Base-by-base conservation (phyloP, 2,888 invertebrate genomes). In the Hirtodrosophila duncani region DNA sequence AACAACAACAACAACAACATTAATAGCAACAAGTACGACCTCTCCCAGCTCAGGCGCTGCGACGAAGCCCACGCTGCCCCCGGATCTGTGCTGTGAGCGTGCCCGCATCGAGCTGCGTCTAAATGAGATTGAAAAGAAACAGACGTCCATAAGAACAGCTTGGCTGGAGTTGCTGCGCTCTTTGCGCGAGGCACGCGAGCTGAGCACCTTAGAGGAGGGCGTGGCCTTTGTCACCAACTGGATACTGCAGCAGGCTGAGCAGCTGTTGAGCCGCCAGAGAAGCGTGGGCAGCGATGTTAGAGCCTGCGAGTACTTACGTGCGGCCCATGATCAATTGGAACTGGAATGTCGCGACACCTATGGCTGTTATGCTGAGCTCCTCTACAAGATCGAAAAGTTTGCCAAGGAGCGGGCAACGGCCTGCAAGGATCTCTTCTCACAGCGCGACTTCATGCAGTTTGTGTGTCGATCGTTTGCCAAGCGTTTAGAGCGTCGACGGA, bases 381-480 rank as follows among this genome's bases (percentile, higher is more conserved):
- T 93, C 7, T 92, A 94, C 82, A 91, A 91, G 85, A 91, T 93
- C 38, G 91, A 92, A 36, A 88, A 88, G 31, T 87, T 92, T 46
- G 87, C 89, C 1, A 87, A 88, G 23, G 33, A 88, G 87, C 34
- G 84, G 80, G 41, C 81, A 1, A 50, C 57, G 8, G 87, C 87
- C 29, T 89, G 89, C 29, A 89, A 89, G 75, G 93, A 93, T 84
- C 86, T 94, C 34, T 87, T 90, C 55, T 91, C 92, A 1, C 92
- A 93, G 75, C 89, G 91, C 57, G 93, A 94, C 81, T 94, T 94
- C 82, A 94, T 94, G 92, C 93, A 94, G 86, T 93, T 92, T 55
- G 92, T 94, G 0, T 93, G 93, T 71, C 89, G 92, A 48, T 92
- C 92, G 75, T 94, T 94, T 82, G 93, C 93, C 0, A 90, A 90